A percentile compares a stretch with the other conserved stretches of the same genome.
Evolutionary conservation across 2,797 vertebrate species (phyloP).

Genomic region (Sebastes vulpes): DNA sequence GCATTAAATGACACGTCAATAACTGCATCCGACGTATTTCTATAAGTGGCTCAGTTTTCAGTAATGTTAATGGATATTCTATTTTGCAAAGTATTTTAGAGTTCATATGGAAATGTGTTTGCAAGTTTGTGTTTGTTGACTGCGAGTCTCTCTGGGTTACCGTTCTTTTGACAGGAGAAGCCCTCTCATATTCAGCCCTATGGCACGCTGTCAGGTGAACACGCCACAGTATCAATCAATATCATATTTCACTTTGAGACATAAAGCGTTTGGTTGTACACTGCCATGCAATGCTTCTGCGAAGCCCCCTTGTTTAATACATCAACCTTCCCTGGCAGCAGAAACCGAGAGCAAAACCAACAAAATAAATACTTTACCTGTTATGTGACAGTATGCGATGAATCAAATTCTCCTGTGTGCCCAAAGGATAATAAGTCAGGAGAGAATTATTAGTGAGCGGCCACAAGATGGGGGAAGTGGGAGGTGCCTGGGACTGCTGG

Average conservation of each 20-base stretch:
- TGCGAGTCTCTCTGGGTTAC: not conserved
- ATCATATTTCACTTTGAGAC: conserved; percentile 69
- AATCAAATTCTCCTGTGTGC: conserved; percentile 44
- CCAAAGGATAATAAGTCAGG: conserved; percentile 55
- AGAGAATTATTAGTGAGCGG: conserved; percentile 51
- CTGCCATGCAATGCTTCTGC: conserved; percentile 47
- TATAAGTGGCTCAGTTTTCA: not conserved
- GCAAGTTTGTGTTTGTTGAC: not conserved
- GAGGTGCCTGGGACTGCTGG: conserved; percentile 14
- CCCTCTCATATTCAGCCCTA: conserved; percentile 31
- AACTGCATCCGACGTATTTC: not conserved
- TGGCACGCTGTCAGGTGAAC: conserved; percentile 44
- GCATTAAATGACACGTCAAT: conserved; percentile 8
- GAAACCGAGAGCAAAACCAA: conserved; percentile 54
- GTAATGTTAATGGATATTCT: not conserved
- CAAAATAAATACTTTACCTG: conserved; percentile 63
- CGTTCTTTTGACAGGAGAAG: conserved; percentile 32
- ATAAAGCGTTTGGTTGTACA: conserved; percentile 60
- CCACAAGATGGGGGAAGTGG: conserved; percentile 26
- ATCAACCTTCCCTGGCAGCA: conserved; percentile 58
- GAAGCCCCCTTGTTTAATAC: conserved; percentile 49
- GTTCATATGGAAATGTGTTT: not conserved
- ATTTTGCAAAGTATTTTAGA: conserved; percentile 5
- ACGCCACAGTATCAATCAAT: conserved; percentile 58
- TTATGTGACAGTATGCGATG: conserved; percentile 51